Percentiles rank a stretch among this genome's conserved stretches.
These are phyloP conservation scores for Drosophila seguyi DNA, from an alignment of 1,140 invertebrate genomes.

Conservation along the genomic window DNA sequence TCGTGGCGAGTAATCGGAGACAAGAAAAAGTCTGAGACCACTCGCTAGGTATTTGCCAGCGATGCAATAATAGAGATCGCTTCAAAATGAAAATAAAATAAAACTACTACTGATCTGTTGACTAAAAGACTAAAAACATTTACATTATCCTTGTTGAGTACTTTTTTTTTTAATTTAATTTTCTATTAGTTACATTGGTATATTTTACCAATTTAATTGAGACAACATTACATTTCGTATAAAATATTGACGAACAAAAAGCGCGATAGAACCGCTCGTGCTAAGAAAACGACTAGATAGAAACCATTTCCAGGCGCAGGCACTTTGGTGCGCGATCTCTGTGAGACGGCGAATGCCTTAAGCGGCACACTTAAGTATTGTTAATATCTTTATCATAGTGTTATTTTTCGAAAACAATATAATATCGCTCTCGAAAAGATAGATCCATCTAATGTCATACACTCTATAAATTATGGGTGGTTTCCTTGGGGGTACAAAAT, in stretches of 20 bases:
- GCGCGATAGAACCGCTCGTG: conserved; percentile 1
- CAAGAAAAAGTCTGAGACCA: not conserved
- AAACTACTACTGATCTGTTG: not conserved
- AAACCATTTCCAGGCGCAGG: not conserved
- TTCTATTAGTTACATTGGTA: too few species aligned
- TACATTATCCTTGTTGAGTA: not conserved
- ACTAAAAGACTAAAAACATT: not conserved
- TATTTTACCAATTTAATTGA: not conserved
- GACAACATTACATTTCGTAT: not conserved
- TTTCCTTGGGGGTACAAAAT: too few species aligned
- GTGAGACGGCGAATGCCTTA: not conserved
- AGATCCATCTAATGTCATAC: too few species aligned
- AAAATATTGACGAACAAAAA: not conserved
- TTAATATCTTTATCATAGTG: not conserved
- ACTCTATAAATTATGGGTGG: too few species aligned
- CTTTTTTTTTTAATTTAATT: not conserved
- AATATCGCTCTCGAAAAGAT: too few species aligned
- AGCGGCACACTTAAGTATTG: not conserved
- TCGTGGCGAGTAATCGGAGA: not conserved
- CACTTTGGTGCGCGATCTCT: not conserved
- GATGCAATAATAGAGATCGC: not conserved
- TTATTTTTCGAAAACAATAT: too few species aligned
- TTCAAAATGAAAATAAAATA: not conserved
- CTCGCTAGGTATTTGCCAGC: not conserved
- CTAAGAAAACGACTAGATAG: not conserved